Evolutionary conservation across 2,113 vertebrate species (phyloP), one percentile per base, ranked within the genome.

Genomic region (Bubo bubo): DNA sequence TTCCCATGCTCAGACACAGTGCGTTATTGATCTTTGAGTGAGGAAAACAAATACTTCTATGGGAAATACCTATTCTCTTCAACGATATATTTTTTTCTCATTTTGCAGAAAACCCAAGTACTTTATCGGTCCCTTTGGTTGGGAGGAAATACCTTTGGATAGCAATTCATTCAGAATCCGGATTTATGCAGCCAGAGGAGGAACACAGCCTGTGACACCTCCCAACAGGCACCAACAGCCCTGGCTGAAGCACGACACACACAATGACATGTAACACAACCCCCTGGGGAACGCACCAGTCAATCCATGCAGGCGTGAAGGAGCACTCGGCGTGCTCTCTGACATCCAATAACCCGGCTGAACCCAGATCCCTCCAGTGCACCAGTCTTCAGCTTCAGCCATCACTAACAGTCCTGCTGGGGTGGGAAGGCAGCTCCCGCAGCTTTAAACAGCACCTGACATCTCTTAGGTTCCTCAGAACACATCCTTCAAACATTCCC

Each of bases 31-130:
- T 74, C 49, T 68, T 60, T 35, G n/a, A 2, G 49, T 5, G 17
- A 83, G 37, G 8, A 77, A 95, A 93, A 49, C 8, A 64, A 94
- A 70, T 21, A 63, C 6, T 73, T 79, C 23, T 37, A 7, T 23
- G 37, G 63, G 43, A 93, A 90, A 79, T 12, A 72, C 18, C 12
- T 45, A 6, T 27, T 58, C 10, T 49, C 18, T 53, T 53, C 53
- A 76, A 3, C 2, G 1, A 21, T 8, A 23, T 16, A 2, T 7
- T 8, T 23, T 72, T 28, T 7, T 1, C 28, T 62, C 6, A 10
- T 53, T 88, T 81, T 64, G 23, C 10, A 26, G 47, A 60, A 81
- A 79, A 32, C 1, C 14, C 1, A 0, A 41, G 19, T 41, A 34
- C 14, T 28, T 90, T 50, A 35, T 79, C 24, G 10, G 49, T 60